Evolutionary conservation across 2,797 vertebrate species (phyloP).

Genomic region (Hemibagrus guttatus): DNA sequence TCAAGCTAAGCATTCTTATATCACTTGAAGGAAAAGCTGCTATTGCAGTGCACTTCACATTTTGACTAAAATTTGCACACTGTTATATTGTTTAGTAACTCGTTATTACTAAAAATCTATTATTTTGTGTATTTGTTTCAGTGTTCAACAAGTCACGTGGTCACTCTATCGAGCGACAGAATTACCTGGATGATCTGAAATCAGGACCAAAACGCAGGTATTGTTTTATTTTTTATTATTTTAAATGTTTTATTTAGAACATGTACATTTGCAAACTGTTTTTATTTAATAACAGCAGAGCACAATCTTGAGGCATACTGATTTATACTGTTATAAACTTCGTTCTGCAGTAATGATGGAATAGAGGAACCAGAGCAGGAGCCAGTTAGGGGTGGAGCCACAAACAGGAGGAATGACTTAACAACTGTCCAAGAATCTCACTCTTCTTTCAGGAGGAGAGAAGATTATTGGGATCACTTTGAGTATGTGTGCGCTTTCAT

Average conservation of each 20-base stretch:
- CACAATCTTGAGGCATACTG: neutral
- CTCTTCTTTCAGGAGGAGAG: conserved; percentile 16
- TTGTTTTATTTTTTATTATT: neutral
- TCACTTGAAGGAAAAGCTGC: neutral
- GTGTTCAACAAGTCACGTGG: conserved; percentile 75
- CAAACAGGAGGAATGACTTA: neutral
- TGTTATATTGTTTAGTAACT: neutral
- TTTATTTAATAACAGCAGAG: neutral
- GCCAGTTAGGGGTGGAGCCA: conserved; percentile 58
- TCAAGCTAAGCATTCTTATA: neutral
- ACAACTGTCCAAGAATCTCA: neutral
- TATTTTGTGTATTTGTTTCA: conserved; percentile 43
- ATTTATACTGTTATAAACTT: neutral
- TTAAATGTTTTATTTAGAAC: neutral
- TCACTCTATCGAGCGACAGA: conserved; percentile 71
- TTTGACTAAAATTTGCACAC: neutral
- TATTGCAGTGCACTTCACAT: neutral
- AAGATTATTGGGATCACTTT: neutral
- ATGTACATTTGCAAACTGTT: neutral
- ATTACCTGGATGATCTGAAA: conserved; percentile 73
- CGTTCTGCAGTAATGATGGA: conserved; percentile 64
- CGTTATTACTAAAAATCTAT: neutral
- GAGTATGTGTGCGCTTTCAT: neutral
- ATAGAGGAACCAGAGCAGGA: conserved; percentile 66
- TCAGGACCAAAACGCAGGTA: conserved; percentile 70